These are phyloP conservation scores for Ploceus nigricollis DNA, from an alignment of 2,113 vertebrate species.

Conservation along the genomic window DNA sequence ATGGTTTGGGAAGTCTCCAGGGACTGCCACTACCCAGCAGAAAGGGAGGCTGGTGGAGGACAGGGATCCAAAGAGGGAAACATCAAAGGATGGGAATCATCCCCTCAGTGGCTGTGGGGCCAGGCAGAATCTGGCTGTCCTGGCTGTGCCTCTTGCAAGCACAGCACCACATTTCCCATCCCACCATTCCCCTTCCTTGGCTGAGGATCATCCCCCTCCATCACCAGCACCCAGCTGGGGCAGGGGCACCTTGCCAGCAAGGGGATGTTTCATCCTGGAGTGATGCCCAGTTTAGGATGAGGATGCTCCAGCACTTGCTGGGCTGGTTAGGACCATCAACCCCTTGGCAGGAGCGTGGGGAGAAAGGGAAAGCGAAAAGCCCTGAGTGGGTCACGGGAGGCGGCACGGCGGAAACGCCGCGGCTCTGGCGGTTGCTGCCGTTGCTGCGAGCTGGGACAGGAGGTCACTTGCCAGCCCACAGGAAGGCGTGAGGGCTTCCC, in stretches of 20 bases:
- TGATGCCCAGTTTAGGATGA: not conserved
- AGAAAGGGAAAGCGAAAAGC: not conserved
- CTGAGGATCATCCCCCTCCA: fast-evolving
- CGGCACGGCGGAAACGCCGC: fast-evolving
- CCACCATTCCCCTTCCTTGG: not conserved
- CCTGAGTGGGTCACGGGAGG: fast-evolving
- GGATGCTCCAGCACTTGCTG: fast-evolving
- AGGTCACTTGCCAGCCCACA: not conserved
- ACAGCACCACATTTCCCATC: not conserved
- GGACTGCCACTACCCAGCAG: not conserved
- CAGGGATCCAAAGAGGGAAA: fast-evolving
- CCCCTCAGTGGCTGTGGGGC: not conserved
- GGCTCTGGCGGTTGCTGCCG: fast-evolving
- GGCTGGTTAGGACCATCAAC: not conserved
- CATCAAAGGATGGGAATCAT: not conserved
- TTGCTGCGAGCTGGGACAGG: not conserved
- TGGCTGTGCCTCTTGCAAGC: not conserved
- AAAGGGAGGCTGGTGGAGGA: not conserved
- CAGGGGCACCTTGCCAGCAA: not conserved
- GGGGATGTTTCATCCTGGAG: fast-evolving
- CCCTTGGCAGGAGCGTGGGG: not conserved
- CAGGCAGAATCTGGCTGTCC: not conserved
- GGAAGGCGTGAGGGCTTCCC: not conserved
- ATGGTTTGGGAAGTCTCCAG: not conserved
- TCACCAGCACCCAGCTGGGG: too few relatives aligned